Conservation (phyloP, 2,113 vertebrate genomes). For the Halichoeres trimaculatus region DNA sequence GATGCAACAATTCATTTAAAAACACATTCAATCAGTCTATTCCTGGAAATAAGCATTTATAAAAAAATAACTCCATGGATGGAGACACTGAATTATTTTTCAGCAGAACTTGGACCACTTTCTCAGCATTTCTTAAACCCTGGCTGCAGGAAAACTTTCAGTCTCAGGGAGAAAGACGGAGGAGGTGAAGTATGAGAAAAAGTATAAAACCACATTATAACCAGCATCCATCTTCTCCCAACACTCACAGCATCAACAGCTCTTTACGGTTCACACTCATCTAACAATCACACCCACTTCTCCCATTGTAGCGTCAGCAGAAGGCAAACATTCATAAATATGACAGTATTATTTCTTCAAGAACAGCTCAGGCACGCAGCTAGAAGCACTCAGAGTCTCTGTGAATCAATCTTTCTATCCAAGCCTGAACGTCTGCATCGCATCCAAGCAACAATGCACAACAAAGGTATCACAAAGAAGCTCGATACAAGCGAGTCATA, state of each 20-base stretch:
- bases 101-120: too few species aligned
- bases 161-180: too few species aligned
- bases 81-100: too few species aligned
- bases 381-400: neutral
- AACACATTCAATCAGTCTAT: too few species aligned
- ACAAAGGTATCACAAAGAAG: too few species aligned
- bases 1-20: too few species aligned
- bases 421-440: neutral
- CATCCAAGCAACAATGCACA: neutral
- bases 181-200: neutral
- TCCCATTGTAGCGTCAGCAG: neutral
- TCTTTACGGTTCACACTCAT: neutral
- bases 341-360: slow-evolving; percentile 3
- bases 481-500: neutral
- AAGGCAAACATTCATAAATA: neutral
- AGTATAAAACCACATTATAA: neutral
- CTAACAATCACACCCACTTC: neutral
- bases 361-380: neutral
- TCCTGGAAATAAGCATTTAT: too few species aligned
- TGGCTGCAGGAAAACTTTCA: too few species aligned
- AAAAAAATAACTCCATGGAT: too few species aligned
- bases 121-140: too few species aligned
- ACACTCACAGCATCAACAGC: neutral
- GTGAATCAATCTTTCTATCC: neutral
- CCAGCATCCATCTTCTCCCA: neutral